Conservation (phyloP, 2,113 vertebrate genomes). For the Gymnobelideus leadbeateri region DNA sequence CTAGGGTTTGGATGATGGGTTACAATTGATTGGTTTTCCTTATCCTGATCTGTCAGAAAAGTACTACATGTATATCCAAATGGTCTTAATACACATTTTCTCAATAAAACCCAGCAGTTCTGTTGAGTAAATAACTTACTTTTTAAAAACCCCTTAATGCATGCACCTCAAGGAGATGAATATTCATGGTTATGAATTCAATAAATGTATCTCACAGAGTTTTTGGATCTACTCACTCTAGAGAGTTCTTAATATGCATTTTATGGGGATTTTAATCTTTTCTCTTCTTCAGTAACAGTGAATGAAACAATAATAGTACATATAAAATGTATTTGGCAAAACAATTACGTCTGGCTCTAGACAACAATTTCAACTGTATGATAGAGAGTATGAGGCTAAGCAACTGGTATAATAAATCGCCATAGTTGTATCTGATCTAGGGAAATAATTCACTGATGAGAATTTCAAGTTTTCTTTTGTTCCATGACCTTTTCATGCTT, state of each 20-base stretch:
- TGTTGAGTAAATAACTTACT: conserved; percentile 36
- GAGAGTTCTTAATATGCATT: conserved; percentile 39
- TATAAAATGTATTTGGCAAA: conserved; percentile 43
- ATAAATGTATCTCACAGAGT: conserved; percentile 52
- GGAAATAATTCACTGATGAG: conserved; percentile 39
- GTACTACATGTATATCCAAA: conserved; percentile 52
- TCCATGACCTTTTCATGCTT: not conserved
- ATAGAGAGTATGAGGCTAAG: conserved; percentile 47
- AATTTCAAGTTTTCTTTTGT: conserved; percentile 47
- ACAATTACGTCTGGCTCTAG: conserved; percentile 34
- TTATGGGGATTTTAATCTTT: conserved; percentile 57
- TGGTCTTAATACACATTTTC: conserved; percentile 41
- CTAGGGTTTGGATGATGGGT: conserved; percentile 40
- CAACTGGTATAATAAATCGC: conserved; percentile 45
- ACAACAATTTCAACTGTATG: not conserved
- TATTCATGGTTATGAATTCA: conserved; percentile 55
- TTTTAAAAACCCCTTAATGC: conserved; percentile 55
- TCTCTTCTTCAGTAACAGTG: conserved; percentile 67
- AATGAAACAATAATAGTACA: conserved; percentile 53
- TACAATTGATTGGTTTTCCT: conserved; percentile 34
- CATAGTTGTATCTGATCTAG: conserved; percentile 24
- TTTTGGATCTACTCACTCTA: conserved; percentile 40
- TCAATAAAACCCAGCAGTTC: conserved; percentile 8
- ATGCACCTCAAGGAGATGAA: conserved; percentile 18
- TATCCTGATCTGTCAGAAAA: conserved; percentile 35